Evolutionary conservation across 2,797 vertebrate species (phyloP).

Genomic region (Percopsis omiscomaycus): DNA sequence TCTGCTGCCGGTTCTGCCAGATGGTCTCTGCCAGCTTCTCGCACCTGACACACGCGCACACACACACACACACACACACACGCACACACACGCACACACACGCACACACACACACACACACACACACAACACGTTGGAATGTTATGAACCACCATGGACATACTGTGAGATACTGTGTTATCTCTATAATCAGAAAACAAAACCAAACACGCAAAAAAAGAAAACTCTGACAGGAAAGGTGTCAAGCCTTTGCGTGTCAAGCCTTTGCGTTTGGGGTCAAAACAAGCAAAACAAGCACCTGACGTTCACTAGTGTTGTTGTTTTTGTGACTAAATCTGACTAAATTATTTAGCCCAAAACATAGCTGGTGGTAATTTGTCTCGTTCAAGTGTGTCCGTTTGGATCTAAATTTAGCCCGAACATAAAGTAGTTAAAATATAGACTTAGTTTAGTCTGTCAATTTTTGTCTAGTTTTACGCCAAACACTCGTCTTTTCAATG

Average conservation of each 20-base stretch:
- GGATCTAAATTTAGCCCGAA: too few relatives aligned
- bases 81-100: neutral
- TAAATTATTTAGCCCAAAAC: too few relatives aligned
- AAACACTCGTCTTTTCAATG: too few relatives aligned
- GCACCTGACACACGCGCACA: slow-evolving; percentile 77
- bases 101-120: neutral
- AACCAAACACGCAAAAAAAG: neutral
- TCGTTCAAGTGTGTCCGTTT: too few relatives aligned
- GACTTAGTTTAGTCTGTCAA: too few relatives aligned
- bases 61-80: slow-evolving; percentile 3
- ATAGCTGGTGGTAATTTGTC: too few relatives aligned
- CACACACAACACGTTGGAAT: too few relatives aligned
- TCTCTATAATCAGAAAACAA: neutral
- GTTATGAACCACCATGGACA: neutral
- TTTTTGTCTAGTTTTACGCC: too few relatives aligned
- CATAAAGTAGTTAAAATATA: too few relatives aligned
- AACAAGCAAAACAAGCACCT: neutral
- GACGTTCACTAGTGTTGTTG: too few relatives aligned
- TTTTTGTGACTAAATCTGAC: too few relatives aligned
- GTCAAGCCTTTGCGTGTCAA: neutral
- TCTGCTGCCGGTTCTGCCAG: slow-evolving; percentile 96
- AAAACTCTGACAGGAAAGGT: neutral
- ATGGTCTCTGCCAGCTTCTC: slow-evolving; percentile 92
- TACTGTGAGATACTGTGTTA: neutral
- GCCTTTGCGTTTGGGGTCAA: neutral